Percentiles rank a stretch among this genome's conserved stretches.
Evolutionary conservation across 2,797 vertebrate species (phyloP).

Genomic region (Cichlasoma orientale): DNA sequence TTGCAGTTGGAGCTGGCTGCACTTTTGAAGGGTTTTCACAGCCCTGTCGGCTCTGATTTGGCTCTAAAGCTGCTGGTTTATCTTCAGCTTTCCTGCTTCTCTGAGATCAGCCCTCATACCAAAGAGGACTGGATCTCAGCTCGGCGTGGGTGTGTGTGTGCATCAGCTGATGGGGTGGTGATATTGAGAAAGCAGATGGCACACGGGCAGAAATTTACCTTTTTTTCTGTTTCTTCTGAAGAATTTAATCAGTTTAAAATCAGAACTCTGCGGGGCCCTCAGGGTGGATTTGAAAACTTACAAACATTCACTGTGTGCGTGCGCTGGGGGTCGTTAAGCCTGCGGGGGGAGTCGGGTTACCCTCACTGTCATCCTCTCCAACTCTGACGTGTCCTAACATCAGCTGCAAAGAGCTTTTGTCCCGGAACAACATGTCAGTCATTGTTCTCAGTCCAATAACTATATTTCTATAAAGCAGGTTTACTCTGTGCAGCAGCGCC

Average conservation of each 20-base stretch:
- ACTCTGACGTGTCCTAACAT: slow-evolving; percentile 44
- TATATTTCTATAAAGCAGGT: neutral
- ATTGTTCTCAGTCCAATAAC: neutral
- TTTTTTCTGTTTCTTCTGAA: neutral
- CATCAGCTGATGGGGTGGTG: neutral
- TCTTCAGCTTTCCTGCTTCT: neutral
- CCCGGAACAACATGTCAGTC: neutral
- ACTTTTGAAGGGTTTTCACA: fast-evolving
- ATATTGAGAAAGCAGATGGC: neutral
- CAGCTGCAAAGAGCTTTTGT: neutral
- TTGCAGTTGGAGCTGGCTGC: neutral
- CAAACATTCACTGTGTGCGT: neutral
- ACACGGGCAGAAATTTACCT: neutral
- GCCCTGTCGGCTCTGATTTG: neutral
- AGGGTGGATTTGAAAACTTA: neutral
- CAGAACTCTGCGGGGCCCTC: fast-evolving
- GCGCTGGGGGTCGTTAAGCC: neutral
- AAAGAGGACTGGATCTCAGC: neutral
- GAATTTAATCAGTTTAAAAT: neutral
- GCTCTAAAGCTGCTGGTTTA: neutral
- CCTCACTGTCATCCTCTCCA: neutral
- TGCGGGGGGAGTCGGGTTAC: slow-evolving; percentile 28
- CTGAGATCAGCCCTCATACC: neutral
- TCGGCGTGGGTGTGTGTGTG: neutral
- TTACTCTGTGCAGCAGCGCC: fast-evolving